These are phyloP conservation scores for Dichetophora obliterata DNA, from an alignment of 2,888 invertebrate species.

Conservation along the genomic window DNA sequence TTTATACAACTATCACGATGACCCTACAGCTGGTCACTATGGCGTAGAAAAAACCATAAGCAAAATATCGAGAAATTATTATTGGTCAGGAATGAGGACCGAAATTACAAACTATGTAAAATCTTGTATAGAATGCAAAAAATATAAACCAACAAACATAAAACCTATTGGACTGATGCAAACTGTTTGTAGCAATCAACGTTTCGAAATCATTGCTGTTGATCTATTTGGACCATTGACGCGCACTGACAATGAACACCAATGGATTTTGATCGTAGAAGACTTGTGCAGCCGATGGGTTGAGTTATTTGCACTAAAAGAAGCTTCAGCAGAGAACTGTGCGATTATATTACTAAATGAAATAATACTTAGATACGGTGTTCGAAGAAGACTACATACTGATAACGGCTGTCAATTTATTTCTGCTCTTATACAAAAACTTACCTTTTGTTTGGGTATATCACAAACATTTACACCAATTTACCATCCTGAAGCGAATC, in stretches of 20 bases:
- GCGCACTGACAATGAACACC: conserved; percentile 27
- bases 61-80: conserved; percentile 26
- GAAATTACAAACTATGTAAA: conserved; percentile 33
- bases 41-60: conserved; percentile 32
- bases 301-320: conserved; percentile 36
- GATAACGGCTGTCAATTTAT: conserved; percentile 65
- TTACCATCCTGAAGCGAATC: conserved; percentile 47
- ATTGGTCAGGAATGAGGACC: conserved; percentile 36
- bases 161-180: no score
- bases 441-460: conserved; percentile 45
- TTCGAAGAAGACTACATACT: conserved; percentile 57
- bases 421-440: conserved; percentile 41
- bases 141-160: no score
- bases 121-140: no score
- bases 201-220: conserved; percentile 43
- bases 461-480: conserved; percentile 45
- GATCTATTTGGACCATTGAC: conserved; percentile 42
- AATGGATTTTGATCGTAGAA: conserved; percentile 22
- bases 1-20: conserved; percentile 35
- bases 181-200: conserved; percentile 37
- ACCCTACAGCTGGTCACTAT: conserved; percentile 38
- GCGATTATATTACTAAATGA: conserved; percentile 37
- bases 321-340: conserved; percentile 37
- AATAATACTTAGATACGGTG: conserved; percentile 51
- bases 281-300: conserved; percentile 37